Evolutionary conservation across 2,797 vertebrate species (phyloP).

Genomic region (Pyrocephalus nanus): DNA sequence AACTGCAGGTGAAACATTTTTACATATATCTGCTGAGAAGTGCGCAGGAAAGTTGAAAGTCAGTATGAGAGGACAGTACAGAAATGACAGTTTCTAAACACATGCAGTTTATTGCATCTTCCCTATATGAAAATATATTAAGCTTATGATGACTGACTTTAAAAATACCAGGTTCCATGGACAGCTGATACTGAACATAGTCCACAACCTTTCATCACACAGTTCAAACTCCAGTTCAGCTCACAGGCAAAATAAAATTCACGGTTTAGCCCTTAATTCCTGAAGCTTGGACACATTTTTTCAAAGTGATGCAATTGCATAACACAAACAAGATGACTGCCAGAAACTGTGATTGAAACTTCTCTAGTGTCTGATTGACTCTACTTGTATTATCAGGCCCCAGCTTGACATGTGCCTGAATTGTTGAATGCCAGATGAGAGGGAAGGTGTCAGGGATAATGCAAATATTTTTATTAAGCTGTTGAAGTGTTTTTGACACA

Average conservation of each 20-base stretch:
- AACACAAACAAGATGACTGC: constrained; percentile 21
- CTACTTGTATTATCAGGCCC: constrained; percentile 51
- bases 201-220: neutral
- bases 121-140: neutral
- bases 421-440: constrained; percentile 11
- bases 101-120: neutral
- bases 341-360: constrained; percentile 14
- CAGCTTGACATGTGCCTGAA: constrained; percentile 16
- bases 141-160: neutral
- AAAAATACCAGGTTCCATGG: neutral
- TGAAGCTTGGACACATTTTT: constrained; percentile 16
- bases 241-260: neutral
- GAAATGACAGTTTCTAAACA: neutral
- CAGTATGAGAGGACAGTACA: neutral
- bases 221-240: neutral
- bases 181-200: neutral
- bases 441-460: constrained; percentile 1
- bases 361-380: constrained; percentile 10
- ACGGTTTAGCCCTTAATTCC: neutral
- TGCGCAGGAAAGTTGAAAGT: neutral
- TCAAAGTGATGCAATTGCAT: constrained; percentile 1
- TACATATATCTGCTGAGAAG: neutral
- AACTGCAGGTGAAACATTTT: neutral
- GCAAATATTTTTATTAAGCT: constrained; percentile 18
- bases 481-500: constrained; percentile 20